Evolutionary conservation across 2,888 invertebrate species (phyloP).

Genomic region (Lasioglossum lativentre): DNA sequence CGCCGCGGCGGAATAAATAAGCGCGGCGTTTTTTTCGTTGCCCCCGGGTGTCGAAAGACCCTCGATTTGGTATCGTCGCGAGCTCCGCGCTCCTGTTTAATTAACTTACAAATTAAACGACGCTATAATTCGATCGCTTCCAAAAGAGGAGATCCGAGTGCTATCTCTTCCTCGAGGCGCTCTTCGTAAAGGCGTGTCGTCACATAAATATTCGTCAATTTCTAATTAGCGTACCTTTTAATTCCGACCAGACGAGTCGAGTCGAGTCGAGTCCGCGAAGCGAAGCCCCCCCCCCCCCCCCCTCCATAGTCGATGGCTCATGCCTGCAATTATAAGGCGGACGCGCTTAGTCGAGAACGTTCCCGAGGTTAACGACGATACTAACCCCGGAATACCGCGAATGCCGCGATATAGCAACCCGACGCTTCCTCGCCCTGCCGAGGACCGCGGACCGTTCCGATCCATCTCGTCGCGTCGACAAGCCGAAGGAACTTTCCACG

Average conservation of each 20-base stretch:
- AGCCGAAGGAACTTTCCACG: background rate
- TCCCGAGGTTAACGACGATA: conserved; percentile 60
- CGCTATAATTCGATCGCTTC: conserved; percentile 14
- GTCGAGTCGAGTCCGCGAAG: conserved; percentile 7
- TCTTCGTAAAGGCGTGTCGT: background rate
- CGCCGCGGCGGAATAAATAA: conserved; percentile 35
- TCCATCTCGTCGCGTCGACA: background rate
- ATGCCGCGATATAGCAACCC: conserved; percentile 39
- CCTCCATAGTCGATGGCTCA: conserved; percentile 43
- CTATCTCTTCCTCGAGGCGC: conserved; percentile 10
- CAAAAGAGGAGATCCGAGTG: conserved; percentile 35
- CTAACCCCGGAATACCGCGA: conserved; percentile 60
- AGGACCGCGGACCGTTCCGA: background rate
- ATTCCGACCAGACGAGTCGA: conserved; percentile 33
- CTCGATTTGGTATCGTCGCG: conserved; percentile 17
- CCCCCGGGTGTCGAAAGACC: background rate
- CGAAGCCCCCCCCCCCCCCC: conserved; percentile 25
- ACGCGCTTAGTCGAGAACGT: conserved; percentile 40
- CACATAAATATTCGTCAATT: conserved; percentile 59
- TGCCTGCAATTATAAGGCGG: conserved; percentile 57
- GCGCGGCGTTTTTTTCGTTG: conserved; percentile 17
- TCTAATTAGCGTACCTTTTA: conserved; percentile 54
- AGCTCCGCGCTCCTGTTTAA: conserved; percentile 19
- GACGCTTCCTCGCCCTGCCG: conserved; percentile 8
- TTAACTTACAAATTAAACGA: conserved; percentile 38